These are phyloP conservation scores for Bedellia somnulentella DNA, from an alignment of 2,888 invertebrate species.

Conservation along the genomic window DNA sequence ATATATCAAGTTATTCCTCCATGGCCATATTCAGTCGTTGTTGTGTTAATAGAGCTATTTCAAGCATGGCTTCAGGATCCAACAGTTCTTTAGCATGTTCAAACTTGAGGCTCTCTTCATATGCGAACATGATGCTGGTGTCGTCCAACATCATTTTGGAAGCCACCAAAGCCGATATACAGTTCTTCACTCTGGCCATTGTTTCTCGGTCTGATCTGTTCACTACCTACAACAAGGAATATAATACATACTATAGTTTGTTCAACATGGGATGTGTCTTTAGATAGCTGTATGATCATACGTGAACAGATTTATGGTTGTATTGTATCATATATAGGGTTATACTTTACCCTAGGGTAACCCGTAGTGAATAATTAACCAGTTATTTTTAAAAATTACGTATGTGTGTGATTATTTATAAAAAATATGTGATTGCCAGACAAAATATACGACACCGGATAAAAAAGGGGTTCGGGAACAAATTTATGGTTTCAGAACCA, in stretches of 20 bases:
- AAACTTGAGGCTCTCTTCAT: slow-evolving; percentile 85
- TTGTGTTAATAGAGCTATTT: slow-evolving; percentile 79
- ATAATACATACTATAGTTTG: neutral
- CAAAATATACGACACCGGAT: no score
- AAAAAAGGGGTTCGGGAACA: no score
- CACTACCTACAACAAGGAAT: slow-evolving; percentile 66
- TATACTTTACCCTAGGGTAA: no score
- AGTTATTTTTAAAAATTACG: no score
- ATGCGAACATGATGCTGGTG: slow-evolving; percentile 88
- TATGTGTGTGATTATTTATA: no score
- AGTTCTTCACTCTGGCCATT: slow-evolving; percentile 88
- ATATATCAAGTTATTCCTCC: slow-evolving; percentile 29
- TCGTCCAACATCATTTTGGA: slow-evolving; percentile 91
- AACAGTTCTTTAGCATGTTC: slow-evolving; percentile 73
- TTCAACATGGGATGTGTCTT: no score
- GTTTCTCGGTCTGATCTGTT: slow-evolving; percentile 74
- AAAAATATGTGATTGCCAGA: no score
- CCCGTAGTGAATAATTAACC: no score
- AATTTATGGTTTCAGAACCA: no score
- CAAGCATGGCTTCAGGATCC: slow-evolving; percentile 81
- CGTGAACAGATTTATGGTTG: no score
- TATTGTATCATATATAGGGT: no score
- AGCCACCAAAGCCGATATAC: slow-evolving; percentile 82
- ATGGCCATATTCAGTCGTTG: slow-evolving; percentile 63
- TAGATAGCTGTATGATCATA: no score